Evolutionary conservation across 2,888 invertebrate genomes (phyloP).

Genomic region (Drosophila aldrichi): DNA sequence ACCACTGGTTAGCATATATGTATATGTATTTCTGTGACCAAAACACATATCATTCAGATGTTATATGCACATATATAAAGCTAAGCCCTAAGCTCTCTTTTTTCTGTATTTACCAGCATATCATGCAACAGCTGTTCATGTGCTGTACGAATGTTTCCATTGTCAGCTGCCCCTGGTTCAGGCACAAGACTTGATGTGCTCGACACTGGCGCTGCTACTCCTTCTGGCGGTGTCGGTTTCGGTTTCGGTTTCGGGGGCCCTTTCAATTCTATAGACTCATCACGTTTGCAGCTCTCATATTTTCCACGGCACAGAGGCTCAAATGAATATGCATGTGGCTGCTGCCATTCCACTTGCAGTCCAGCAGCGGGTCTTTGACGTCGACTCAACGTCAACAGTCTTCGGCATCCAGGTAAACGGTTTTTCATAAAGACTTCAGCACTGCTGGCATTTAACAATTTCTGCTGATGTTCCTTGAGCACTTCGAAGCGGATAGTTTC

Average conservation of each 20-base stretch:
- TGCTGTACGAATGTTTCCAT: conserved; percentile 66
- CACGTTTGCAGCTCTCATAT: conserved; percentile 45
- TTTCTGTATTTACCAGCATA: conserved; percentile 53
- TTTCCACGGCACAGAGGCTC: conserved; percentile 48
- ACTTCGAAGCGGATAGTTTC: conserved; percentile 11
- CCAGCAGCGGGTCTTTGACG: conserved; percentile 1
- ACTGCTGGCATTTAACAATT: conserved; percentile 2
- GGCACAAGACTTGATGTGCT: too few species aligned
- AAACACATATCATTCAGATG: not conserved
- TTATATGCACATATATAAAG: too few species aligned
- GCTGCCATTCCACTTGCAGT: not conserved
- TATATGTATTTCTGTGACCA: not conserved
- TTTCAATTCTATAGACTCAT: conserved; percentile 16
- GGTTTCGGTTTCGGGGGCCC: too few species aligned
- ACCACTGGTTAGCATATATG: not conserved
- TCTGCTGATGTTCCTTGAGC: conserved; percentile 51
- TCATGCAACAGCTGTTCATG: conserved; percentile 76
- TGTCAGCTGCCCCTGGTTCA: not conserved
- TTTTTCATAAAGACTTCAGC: conserved; percentile 17
- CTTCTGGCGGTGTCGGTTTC: too few species aligned
- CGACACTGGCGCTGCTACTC: too few species aligned
- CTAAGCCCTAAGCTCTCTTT: not conserved
- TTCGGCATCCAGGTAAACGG: conserved; percentile 38
- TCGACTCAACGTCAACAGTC: conserved; percentile 19
- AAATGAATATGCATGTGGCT: not conserved